Evolutionary conservation across 2,888 invertebrate species (phyloP).

Genomic region (Chrysina gloriosa): DNA sequence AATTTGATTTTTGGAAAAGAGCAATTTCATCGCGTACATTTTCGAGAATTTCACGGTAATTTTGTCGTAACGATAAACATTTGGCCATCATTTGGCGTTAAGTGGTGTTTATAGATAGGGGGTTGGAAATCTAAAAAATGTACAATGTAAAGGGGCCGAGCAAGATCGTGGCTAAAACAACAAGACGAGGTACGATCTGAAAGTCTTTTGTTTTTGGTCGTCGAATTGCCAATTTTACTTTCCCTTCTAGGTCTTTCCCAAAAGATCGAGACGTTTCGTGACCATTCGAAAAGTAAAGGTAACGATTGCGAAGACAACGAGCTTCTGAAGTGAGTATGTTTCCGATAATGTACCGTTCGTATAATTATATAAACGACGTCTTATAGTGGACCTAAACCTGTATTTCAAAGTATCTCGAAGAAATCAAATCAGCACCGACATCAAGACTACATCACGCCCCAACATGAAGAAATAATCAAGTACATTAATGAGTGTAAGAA

Average conservation of each 20-base stretch:
- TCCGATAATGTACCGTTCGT: conserved; percentile 12
- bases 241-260: conserved; percentile 77
- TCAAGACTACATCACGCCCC: conserved; percentile 76
- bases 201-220: conserved; percentile 24
- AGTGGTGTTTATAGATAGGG: no score
- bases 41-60: no score
- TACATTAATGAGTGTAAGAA: conserved; percentile 89
- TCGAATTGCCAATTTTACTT: conserved; percentile 15
- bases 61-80: no score
- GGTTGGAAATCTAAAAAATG: conserved; percentile 71
- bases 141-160: conserved; percentile 91
- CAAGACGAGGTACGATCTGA: conserved; percentile 71
- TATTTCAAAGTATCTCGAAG: conserved; percentile 74
- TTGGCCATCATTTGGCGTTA: not conserved
- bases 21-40: no score
- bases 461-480: conserved; percentile 88
- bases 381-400: conserved; percentile 81
- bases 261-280: conserved; percentile 82
- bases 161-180: conserved; percentile 88
- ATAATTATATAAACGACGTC: not conserved
- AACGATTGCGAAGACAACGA: conserved; percentile 76
- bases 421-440: conserved; percentile 66
- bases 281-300: conserved; percentile 76
- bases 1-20: no score
- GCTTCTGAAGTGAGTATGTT: conserved; percentile 70